These are phyloP conservation scores for Habrosyne pyritoides DNA, from an alignment of 2,888 invertebrate genomes.

Conservation along the genomic window DNA sequence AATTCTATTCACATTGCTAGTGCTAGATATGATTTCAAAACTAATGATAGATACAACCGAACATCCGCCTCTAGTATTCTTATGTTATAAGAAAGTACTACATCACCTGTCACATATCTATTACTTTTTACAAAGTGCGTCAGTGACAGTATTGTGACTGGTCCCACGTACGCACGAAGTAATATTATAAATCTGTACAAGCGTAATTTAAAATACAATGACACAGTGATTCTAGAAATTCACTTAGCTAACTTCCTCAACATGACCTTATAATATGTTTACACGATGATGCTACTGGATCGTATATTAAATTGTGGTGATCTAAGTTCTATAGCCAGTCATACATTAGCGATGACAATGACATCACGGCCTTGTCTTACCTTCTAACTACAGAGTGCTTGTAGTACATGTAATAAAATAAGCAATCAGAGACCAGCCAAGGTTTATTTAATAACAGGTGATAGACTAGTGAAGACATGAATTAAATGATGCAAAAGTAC, in stretches of 20 bases:
- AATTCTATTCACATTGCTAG: background rate
- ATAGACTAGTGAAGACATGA: background rate
- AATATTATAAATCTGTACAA: background rate
- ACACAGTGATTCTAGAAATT: background rate
- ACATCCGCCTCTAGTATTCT: background rate
- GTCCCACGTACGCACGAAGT: background rate
- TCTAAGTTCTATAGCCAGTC: constrained; percentile 60
- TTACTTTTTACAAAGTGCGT: too few species aligned
- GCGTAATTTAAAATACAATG: background rate
- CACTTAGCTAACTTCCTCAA: constrained; percentile 11
- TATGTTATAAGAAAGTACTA: background rate
- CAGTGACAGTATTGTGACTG: background rate
- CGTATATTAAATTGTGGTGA: constrained; percentile 63
- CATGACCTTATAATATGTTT: constrained; percentile 20
- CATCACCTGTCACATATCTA: too few species aligned
- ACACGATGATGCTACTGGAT: constrained; percentile 38
- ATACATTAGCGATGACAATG: constrained; percentile 60
- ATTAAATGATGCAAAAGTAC: background rate
- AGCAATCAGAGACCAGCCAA: background rate
- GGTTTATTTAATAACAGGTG: background rate
- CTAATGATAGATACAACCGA: too few species aligned
- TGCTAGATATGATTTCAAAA: too few species aligned
- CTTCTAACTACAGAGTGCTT: constrained; percentile 13
- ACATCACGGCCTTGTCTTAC: constrained; percentile 64
- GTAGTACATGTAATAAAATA: background rate